A percentile compares a stretch with the other conserved stretches of the same genome.
Evolutionary conservation across 2,113 vertebrate genomes (phyloP).

Genomic region (Bubo bubo): DNA sequence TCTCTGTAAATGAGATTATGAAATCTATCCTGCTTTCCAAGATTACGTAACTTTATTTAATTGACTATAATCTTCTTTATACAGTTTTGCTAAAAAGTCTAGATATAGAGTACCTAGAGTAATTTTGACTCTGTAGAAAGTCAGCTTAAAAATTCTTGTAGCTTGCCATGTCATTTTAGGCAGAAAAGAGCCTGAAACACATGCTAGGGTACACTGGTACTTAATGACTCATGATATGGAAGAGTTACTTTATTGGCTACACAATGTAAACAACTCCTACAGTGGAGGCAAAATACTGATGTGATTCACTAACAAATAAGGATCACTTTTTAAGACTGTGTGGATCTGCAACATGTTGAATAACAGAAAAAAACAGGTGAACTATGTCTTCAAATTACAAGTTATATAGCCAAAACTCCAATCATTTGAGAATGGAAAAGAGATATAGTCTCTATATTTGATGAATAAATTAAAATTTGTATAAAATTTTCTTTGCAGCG

Average conservation of each 20-base stretch:
- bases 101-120: neutral
- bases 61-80: neutral
- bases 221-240: neutral
- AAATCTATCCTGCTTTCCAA: neutral
- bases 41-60: neutral
- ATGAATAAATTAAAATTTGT: neutral
- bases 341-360: neutral
- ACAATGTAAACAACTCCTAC: neutral
- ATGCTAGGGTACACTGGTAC: neutral
- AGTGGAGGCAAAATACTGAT: neutral
- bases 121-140: neutral
- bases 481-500: neutral
- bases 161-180: neutral
- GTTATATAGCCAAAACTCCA: neutral
- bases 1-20: neutral
- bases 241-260: neutral
- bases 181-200: neutral
- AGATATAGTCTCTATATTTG: neutral
- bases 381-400: neutral
- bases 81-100: neutral
- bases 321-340: neutral
- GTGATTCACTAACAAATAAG: neutral
- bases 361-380: neutral
- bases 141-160: neutral
- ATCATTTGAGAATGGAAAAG: neutral